A percentile compares a stretch with the other conserved stretches of the same genome.
These are phyloP conservation scores for Urocolius indicus DNA, from an alignment of 2,113 vertebrate species.

Conservation along the genomic window DNA sequence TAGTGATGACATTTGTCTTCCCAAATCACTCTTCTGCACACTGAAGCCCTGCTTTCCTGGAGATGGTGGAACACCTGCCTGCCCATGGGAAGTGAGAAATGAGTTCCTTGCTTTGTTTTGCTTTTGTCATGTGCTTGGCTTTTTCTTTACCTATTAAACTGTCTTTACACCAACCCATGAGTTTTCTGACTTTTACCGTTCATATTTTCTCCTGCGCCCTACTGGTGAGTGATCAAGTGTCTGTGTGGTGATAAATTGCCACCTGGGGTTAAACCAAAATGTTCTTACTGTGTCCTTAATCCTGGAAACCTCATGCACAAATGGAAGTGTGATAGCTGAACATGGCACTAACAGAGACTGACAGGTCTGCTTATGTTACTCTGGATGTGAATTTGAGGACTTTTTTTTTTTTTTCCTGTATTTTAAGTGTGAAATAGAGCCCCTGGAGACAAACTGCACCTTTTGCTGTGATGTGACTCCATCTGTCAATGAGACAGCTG, in stretches of 20 bases:
- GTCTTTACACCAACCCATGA: neutral
- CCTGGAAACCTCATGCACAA: neutral
- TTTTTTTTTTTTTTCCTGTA: neutral
- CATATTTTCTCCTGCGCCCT: fast-evolving
- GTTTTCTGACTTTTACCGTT: neutral
- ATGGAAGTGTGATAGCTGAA: neutral
- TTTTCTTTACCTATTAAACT: neutral
- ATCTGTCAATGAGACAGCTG: neutral
- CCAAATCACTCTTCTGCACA: fast-evolving
- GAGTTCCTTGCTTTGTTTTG: neutral
- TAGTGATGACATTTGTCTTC: neutral
- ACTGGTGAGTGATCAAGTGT: fast-evolving
- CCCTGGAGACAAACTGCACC: neutral
- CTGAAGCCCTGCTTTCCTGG: neutral
- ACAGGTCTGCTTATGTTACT: neutral
- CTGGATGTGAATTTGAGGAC: neutral
- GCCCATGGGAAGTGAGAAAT: neutral
- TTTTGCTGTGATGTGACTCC: neutral
- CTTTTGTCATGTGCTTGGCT: fast-evolving
- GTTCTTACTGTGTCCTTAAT: neutral
- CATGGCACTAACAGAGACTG: neutral
- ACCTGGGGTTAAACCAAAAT: fast-evolving
- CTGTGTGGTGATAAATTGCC: neutral
- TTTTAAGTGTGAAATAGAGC: neutral
- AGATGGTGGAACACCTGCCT: neutral